Evolutionary conservation across 64 coral and sea anemone species (phyloP).

Genomic region (Montipora cactus): DNA sequence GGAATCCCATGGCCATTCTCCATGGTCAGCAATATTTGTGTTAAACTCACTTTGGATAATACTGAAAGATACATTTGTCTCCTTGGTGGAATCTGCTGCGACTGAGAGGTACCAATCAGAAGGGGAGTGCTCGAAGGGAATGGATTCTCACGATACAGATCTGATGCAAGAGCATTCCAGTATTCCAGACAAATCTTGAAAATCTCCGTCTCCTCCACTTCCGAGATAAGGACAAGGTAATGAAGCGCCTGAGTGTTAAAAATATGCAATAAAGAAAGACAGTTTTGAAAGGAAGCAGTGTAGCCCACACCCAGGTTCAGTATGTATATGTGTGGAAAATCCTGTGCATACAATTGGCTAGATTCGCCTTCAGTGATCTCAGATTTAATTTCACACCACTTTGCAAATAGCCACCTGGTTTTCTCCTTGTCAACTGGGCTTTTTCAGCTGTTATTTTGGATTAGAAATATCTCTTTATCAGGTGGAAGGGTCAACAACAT

Average conservation of each 20-base stretch:
- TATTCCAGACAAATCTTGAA: slow-evolving; percentile 99
- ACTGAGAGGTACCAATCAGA: slow-evolving; percentile 85
- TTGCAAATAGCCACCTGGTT: too few relatives aligned
- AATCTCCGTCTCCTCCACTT: slow-evolving; percentile 98
- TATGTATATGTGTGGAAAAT: too few relatives aligned
- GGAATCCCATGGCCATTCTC: too few relatives aligned
- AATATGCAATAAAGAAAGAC: not conserved
- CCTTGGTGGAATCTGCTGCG: slow-evolving; percentile 89
- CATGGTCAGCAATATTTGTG: too few relatives aligned
- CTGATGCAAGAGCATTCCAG: slow-evolving; percentile 93
- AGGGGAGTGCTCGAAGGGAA: slow-evolving; percentile 94
- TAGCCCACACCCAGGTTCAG: too few relatives aligned
- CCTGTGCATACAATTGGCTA: too few relatives aligned
- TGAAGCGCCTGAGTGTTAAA: slow-evolving; percentile 76
- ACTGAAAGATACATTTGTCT: slow-evolving; percentile 94
- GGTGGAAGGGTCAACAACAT: too few relatives aligned
- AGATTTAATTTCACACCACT: too few relatives aligned
- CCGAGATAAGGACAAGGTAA: slow-evolving; percentile 97
- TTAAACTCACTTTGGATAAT: slow-evolving; percentile 82
- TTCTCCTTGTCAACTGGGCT: too few relatives aligned
- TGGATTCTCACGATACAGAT: slow-evolving; percentile 95
- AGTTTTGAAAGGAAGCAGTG: not conserved
- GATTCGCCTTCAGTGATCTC: too few relatives aligned
- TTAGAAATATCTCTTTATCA: too few relatives aligned
- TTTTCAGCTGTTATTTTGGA: too few relatives aligned